Evolutionary conservation across 1,140 invertebrate genomes (phyloP), one percentile per base, ranked within the genome.

Genomic region (Lepidurus couesii): DNA sequence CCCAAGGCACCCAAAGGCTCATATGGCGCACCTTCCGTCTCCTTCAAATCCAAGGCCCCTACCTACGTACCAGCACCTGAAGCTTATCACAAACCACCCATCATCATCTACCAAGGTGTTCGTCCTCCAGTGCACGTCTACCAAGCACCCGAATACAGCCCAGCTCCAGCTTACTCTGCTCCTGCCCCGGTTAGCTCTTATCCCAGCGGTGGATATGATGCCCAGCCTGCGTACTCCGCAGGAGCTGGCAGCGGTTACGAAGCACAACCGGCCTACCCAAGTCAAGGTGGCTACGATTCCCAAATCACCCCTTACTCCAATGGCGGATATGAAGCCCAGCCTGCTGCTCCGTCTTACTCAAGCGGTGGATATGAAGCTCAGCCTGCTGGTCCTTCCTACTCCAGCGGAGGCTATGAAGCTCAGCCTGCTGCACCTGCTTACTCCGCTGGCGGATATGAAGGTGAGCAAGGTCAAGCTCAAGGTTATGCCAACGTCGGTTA

Each of bases 81-180:
- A 77, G 81, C 81, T 11, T 83, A 81, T 77, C 81, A 84, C 75
- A 86, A 86, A 80, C 85, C 85, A 43, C 85, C 85, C 65, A 86
- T 86, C 75, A 85, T 86, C 75, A 86, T 86, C 78, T 86, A 86
- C 80, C 85, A 86, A 79, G 85, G 85, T 44, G 82, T 84, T 26
- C 79, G 84, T 43, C 85, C 85, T 16, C 85, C 85, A 13, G 84
- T 86, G 7, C 83, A 84, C 78, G 85, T 86, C 9, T 85, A 84
- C 80, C 82, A 85, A 76, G 78, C 76, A 44, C 75, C 75, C 10
- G 75, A 45, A 16, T 75, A 79, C 73, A 74, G 43, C 73, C 78
- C 73, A 11, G 77, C 77, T 42, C 77, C 77, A 6, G 42, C 44
- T 47, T 76, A 76, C n/a, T 76, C 76, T 77, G 76, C 76, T 42